These are phyloP conservation scores for Diloba caeruleocephala DNA, from an alignment of 2,888 invertebrate genomes.

Conservation along the genomic window DNA sequence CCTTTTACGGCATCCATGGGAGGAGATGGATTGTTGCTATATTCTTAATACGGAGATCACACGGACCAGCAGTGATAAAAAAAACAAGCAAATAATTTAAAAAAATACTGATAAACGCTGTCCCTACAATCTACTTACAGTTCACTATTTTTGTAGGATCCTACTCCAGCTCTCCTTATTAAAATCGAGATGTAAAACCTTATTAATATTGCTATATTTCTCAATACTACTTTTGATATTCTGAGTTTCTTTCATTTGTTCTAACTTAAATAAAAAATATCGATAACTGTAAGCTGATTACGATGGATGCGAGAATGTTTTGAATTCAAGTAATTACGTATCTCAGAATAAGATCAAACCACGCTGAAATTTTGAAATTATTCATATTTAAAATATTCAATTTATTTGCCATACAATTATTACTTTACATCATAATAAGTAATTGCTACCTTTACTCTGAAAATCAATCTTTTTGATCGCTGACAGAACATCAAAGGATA, in stretches of 20 bases:
- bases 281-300: not conserved
- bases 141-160: too few species aligned
- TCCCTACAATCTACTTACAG: too few species aligned
- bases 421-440: conserved; percentile 8
- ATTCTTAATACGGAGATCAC: too few species aligned
- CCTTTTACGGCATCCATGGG: too few species aligned
- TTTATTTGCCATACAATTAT: conserved; percentile 5
- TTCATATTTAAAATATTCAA: conserved; percentile 1
- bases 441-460: conserved; percentile 20
- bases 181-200: not conserved
- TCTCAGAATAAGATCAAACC: conserved; percentile 9
- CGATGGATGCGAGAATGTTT: not conserved
- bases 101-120: too few species aligned
- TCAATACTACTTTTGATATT: not conserved
- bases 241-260: not conserved
- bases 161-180: too few species aligned
- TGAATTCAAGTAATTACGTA: conserved; percentile 12
- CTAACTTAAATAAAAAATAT: not conserved
- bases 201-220: not conserved
- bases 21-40: too few species aligned
- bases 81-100: too few species aligned
- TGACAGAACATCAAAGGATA: conserved; percentile 32
- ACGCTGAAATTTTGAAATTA: not conserved
- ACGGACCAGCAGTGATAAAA: too few species aligned
- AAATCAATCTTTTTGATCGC: conserved; percentile 27